These are phyloP conservation scores for Muntiacus reevesi DNA, from an alignment of 2,113 vertebrate species.

Conservation along the genomic window DNA sequence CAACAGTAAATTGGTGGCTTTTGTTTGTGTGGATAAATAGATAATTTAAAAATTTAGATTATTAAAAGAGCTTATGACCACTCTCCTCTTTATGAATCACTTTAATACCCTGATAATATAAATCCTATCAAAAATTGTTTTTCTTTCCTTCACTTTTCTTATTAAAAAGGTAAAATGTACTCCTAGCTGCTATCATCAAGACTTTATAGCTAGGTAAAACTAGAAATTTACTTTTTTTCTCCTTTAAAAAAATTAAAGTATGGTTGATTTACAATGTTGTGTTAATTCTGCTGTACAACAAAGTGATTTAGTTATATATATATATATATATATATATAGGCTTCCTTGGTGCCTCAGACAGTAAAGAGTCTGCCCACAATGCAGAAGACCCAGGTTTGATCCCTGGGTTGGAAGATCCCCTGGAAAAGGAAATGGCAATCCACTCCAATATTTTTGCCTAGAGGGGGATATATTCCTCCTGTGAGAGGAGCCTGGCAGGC, in stretches of 20 bases:
- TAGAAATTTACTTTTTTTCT: not conserved
- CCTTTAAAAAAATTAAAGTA: not conserved
- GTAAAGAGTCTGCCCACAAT: too few species aligned
- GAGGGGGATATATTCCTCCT: too few species aligned
- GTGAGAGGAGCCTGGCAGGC: too few species aligned
- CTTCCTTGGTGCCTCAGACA: too few species aligned
- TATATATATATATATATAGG: not conserved
- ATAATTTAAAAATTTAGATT: not conserved
- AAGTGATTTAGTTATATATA: not conserved
- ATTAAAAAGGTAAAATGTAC: not conserved
- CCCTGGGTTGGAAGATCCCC: too few species aligned
- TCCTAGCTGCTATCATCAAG: not conserved
- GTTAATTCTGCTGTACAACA: not conserved
- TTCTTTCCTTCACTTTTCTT: not conserved
- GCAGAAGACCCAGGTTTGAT: too few species aligned
- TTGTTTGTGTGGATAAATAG: not conserved
- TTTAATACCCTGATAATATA: not conserved
- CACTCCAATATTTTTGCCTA: too few species aligned
- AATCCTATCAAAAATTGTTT: not conserved
- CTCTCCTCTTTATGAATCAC: not conserved
- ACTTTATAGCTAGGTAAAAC: not conserved
- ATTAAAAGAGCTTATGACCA: not conserved
- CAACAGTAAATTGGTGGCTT: not conserved
- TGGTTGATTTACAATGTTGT: not conserved
- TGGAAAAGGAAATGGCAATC: too few species aligned